These are phyloP conservation scores for Baronia brevicornis DNA, from an alignment of 2,888 invertebrate species.

Conservation along the genomic window DNA sequence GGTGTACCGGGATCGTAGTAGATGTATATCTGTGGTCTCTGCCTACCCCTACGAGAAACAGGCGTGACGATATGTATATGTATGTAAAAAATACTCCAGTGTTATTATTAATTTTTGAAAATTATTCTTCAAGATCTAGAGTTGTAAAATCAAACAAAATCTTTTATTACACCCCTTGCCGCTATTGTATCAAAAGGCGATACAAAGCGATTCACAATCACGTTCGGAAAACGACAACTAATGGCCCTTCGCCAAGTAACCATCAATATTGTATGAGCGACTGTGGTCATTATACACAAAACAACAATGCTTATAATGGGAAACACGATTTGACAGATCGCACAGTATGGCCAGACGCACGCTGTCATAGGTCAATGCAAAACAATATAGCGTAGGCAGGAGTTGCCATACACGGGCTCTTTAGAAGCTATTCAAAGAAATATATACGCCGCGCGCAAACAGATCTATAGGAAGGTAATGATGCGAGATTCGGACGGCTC, in stretches of 20 bases:
- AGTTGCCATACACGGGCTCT: conserved; percentile 3
- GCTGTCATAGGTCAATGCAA: conserved; percentile 14
- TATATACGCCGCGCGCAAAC: conserved; percentile 24
- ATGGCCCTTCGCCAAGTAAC: conserved; percentile 24
- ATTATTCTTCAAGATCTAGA: too few relatives aligned
- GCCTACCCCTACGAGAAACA: too few relatives aligned
- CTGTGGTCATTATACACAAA: conserved; percentile 23
- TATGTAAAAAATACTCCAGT: too few relatives aligned
- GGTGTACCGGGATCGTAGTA: too few relatives aligned
- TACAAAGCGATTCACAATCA: neutral
- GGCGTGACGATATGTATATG: too few relatives aligned
- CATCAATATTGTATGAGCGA: conserved; percentile 23
- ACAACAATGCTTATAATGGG: conserved; percentile 23
- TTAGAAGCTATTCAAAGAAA: conserved; percentile 21
- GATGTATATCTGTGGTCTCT: too few relatives aligned
- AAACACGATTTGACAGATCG: conserved; percentile 24
- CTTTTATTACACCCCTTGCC: too few relatives aligned
- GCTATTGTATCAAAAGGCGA: too few relatives aligned
- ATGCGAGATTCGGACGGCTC: conserved; percentile 33
- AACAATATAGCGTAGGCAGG: conserved; percentile 11
- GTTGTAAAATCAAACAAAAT: too few relatives aligned
- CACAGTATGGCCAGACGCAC: conserved; percentile 19
- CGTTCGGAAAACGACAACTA: conserved; percentile 15
- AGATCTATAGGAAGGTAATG: conserved; percentile 56
- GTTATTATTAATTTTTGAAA: too few relatives aligned